Evolutionary conservation across 1,140 invertebrate genomes (phyloP).

Genomic region (Heliconius congener): DNA sequence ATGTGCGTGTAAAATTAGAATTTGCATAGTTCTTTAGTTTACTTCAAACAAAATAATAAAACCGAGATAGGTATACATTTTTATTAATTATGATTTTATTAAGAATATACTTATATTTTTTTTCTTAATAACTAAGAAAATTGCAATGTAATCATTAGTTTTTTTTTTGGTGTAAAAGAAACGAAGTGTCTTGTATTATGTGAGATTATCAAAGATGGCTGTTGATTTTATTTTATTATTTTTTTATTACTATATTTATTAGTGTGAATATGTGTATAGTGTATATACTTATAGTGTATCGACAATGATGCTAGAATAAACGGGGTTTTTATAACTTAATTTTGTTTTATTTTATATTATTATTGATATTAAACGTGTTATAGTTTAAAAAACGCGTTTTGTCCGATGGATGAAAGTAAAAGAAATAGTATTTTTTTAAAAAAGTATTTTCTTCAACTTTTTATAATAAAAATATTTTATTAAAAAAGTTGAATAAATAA

Average conservation of each 20-base stretch:
- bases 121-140: neutral
- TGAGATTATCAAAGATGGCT: conserved; percentile 30
- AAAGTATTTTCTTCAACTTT: too few relatives aligned
- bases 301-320: conserved; percentile 26
- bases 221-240: conserved; percentile 15
- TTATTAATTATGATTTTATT: neutral
- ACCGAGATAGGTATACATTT: neutral
- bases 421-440: too few relatives aligned
- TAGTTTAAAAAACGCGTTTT: too few relatives aligned
- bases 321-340: conserved; percentile 18
- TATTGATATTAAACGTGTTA: too few relatives aligned
- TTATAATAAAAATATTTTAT: too few relatives aligned
- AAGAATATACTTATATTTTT: neutral
- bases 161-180: conserved; percentile 5
- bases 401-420: too few relatives aligned
- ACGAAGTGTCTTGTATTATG: conserved; percentile 7
- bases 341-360: conserved; percentile 3
- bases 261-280: conserved; percentile 25
- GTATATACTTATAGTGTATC: conserved; percentile 17
- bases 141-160: neutral
- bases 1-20: neutral
- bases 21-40: neutral
- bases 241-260: conserved; percentile 14
- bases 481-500: too few relatives aligned
- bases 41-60: neutral